Evolutionary conservation across 2,888 invertebrate genomes (phyloP), one percentile per base, ranked within the genome.

Genomic region (Podotricha telesiphe): DNA sequence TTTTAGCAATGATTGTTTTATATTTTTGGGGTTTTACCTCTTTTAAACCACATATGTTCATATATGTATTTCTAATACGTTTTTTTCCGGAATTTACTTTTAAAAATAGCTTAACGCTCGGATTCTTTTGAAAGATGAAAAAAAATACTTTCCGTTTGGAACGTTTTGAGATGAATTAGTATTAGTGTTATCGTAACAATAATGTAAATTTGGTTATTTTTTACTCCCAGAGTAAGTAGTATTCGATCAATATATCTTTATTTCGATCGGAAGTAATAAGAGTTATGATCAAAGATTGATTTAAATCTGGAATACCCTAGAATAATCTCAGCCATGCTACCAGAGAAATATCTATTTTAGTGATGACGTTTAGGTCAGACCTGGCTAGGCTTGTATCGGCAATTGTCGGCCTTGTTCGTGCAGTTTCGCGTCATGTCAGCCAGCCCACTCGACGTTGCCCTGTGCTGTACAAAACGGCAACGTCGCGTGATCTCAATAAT

Each of bases 391-490:
- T 61, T 37, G 28, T 65, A 53, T 74, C 76, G 74, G 70, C 61
- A 53, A 8, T 61, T 22, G 51, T 75, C 78, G 78, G 69, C 50
- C 63, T 55, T 45, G 28, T 47, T 75, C 78, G 78, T 65, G 58
- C 67, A 61, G 53, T 63, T 74, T 79, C 80, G 80, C 76, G 56
- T 74, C 63, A 77, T 76, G 75, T 70, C 65, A 71, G 70, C 69
- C 73, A 71, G 70, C 78, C 73, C 76, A 74, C 82, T 81, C 82
- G 79, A 78, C 79, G 77, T 37, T 79, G 77, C 73, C 78, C 73
- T 67, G 77, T 74, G 81, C 76, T 70, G 74, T 76, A 80, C 82
- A 82, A 79, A 84, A 74, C 83, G 92, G 91, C 92, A 92, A 91
- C 92, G 85, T 84, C 85, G 91, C 90, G 75, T 75, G 74, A 76